phyloP scores from a whole-genome alignment of 2,113 vertebrate species.

The Ammodytes dubius region DNA sequence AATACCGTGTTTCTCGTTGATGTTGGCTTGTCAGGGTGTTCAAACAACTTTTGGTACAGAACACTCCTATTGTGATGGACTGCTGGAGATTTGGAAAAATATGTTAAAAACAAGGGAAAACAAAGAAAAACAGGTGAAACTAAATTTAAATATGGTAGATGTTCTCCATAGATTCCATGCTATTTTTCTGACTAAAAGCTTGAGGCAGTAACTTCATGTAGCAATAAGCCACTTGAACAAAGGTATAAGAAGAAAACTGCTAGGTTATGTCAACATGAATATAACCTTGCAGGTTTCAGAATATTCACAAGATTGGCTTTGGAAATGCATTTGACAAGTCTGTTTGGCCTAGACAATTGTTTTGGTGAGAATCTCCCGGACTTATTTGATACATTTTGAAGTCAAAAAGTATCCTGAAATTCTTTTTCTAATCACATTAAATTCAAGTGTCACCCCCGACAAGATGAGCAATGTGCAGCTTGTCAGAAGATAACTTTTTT shows the following conservation, averaged over 20 bases:
- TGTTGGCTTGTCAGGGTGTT: neutral
- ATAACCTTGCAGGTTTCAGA: conserved; percentile 8
- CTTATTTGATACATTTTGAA: conserved; percentile 33
- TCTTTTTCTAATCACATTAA: conserved; percentile 18
- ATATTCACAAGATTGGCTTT: neutral
- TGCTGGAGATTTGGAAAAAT: neutral
- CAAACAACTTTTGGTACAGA: neutral
- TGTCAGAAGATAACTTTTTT: neutral
- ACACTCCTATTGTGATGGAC: neutral
- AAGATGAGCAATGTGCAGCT: neutral
- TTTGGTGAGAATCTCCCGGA: neutral
- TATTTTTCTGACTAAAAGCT: neutral
- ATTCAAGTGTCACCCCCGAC: neutral
- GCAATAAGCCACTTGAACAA: neutral
- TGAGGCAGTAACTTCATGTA: neutral
- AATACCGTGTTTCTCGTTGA: neutral
- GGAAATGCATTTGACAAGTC: neutral
- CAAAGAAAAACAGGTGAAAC: neutral
- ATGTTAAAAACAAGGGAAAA: neutral
- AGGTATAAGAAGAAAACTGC: neutral
- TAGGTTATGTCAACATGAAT: neutral
- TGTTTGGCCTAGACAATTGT: neutral
- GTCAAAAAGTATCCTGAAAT: conserved; percentile 18
- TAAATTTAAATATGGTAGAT: neutral
- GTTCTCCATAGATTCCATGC: neutral